Conservation (phyloP, 1,140 invertebrate genomes). For the Ephestia elutella region DNA sequence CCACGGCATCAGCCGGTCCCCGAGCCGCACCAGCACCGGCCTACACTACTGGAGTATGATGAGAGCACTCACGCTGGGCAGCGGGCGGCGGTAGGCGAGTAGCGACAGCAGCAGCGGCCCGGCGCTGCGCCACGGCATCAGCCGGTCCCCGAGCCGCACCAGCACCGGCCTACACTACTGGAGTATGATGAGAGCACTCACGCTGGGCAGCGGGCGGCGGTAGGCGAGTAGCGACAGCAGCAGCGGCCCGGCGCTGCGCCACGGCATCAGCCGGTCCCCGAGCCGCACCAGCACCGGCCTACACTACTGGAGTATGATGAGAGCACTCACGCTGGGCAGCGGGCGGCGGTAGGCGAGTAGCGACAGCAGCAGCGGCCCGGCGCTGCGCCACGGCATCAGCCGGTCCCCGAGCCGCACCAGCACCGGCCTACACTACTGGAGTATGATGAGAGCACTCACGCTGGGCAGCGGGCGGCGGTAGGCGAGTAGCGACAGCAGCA, state of each 20-base stretch:
- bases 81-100: constrained; percentile 86
- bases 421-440: too few species aligned
- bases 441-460: too few species aligned
- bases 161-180: constrained; percentile 94
- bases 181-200: too few species aligned
- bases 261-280: constrained; percentile 91
- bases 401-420: constrained; percentile 91
- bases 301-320: too few species aligned
- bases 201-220: constrained; percentile 85
- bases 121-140: constrained; percentile 91
- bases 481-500: constrained; percentile 87
- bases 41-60: too few species aligned
- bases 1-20: constrained; percentile 93
- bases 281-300: constrained; percentile 92
- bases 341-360: constrained; percentile 88
- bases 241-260: constrained; percentile 90
- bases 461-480: constrained; percentile 88
- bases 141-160: constrained; percentile 90
- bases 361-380: constrained; percentile 90
- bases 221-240: constrained; percentile 89
- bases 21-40: constrained; percentile 91
- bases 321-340: constrained; percentile 80
- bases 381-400: constrained; percentile 91
- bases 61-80: constrained; percentile 81
- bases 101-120: constrained; percentile 90